Evolutionary conservation across 2,113 vertebrate species (phyloP).

Genomic region (Crypturellus undulatus): DNA sequence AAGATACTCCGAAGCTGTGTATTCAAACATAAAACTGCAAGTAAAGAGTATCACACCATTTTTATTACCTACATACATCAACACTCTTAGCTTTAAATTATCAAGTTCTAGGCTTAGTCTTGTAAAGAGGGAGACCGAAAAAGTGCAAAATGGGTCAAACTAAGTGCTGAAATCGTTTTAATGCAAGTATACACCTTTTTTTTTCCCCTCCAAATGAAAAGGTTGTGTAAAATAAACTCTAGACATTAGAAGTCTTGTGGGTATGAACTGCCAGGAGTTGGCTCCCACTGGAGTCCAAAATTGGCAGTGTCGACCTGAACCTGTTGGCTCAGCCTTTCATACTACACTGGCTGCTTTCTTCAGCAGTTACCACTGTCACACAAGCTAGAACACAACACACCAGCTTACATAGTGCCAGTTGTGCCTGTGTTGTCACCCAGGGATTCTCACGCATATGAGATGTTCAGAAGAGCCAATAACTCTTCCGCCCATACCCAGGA

Average conservation of each 20-base stretch:
- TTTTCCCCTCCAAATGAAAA: background rate
- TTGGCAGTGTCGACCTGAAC: background rate
- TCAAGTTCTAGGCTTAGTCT: background rate
- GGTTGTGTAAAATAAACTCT: background rate
- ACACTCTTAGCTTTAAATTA: background rate
- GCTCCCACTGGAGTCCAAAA: background rate
- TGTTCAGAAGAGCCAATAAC: background rate
- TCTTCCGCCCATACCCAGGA: rapidly evolving
- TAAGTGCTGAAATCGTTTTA: background rate
- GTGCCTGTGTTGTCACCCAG: background rate
- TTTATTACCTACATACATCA: background rate
- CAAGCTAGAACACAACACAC: background rate
- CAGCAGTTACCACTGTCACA: background rate
- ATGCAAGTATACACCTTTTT: background rate
- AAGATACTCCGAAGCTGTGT: background rate
- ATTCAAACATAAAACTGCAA: background rate
- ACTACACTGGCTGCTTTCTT: background rate
- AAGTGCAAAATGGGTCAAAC: background rate
- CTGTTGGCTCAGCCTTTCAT: background rate
- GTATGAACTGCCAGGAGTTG: background rate
- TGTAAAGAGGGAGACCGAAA: background rate
- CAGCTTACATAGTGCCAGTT: background rate
- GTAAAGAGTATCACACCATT: background rate
- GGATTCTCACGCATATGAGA: background rate
- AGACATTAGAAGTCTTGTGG: background rate